A percentile compares a stretch with the other conserved stretches of the same genome.
phyloP scores from a whole-genome alignment of 2,113 vertebrate species.

The Neodontobutis hainanensis region DNA sequence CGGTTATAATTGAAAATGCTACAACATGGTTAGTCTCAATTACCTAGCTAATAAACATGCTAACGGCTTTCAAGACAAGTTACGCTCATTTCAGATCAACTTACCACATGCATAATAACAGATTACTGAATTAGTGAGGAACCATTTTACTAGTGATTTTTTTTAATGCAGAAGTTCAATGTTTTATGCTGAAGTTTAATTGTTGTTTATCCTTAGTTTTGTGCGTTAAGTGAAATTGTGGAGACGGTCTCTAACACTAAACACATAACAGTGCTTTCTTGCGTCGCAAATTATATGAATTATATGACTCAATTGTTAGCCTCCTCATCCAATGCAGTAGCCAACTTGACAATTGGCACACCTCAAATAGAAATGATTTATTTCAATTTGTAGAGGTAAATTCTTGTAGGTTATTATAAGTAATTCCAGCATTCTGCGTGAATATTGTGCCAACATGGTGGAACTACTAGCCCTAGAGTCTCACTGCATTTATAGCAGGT shows the following conservation, averaged over 20 bases:
- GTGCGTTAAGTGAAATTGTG: background rate
- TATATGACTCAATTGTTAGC: slow-evolving; percentile 30
- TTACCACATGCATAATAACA: too few species aligned
- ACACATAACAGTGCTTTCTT: slow-evolving; percentile 10
- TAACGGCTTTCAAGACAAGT: too few species aligned
- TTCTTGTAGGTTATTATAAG: background rate
- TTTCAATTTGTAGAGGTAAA: slow-evolving; percentile 1
- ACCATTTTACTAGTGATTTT: too few species aligned
- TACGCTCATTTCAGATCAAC: too few species aligned
- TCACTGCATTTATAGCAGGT: background rate
- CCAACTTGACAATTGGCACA: slow-evolving; percentile 26
- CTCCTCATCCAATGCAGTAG: slow-evolving; percentile 34
- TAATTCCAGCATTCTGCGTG: background rate
- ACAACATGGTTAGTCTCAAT: too few species aligned
- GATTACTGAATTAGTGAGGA: too few species aligned
- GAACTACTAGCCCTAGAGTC: background rate
- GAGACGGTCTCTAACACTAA: too few species aligned
- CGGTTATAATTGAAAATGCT: too few species aligned
- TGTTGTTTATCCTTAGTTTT: too few species aligned
- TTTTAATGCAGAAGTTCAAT: too few species aligned
- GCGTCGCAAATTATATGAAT: slow-evolving; percentile 30
- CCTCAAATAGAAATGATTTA: slow-evolving; percentile 45
- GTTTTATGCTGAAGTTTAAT: too few species aligned
- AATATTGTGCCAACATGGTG: background rate
- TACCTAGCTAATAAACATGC: too few species aligned